Evolutionary conservation across 2,113 vertebrate genomes (phyloP).

Genomic region (Psephotus haematonotus): DNA sequence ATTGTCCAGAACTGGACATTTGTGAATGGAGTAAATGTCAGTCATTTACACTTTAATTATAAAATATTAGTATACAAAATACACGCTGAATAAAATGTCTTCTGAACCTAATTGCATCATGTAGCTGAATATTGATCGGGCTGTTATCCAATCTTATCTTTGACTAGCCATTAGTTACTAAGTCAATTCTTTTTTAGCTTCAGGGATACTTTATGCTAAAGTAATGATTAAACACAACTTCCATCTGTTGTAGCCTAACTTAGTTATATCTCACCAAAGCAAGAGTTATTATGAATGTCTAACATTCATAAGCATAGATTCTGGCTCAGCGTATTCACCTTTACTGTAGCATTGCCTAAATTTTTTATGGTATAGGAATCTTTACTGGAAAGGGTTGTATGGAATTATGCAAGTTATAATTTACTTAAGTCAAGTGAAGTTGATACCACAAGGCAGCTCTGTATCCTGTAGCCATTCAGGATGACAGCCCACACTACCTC

Average conservation of each 20-base stretch:
- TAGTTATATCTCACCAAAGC: background rate
- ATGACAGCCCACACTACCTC: background rate
- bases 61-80: background rate
- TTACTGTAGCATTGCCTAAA: background rate
- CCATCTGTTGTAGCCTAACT: background rate
- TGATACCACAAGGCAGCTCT: background rate
- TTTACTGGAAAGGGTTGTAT: background rate
- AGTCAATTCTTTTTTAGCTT: background rate
- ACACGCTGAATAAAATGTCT: background rate
- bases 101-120: background rate
- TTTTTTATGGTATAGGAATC: background rate
- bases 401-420: background rate
- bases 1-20: background rate
- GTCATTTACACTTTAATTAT: background rate
- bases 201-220: background rate
- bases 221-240: background rate
- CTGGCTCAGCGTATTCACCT: rapidly evolving
- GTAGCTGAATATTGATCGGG: background rate
- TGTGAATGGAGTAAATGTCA: background rate
- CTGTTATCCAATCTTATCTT: background rate
- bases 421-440: background rate
- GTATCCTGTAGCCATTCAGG: background rate
- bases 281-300: background rate
- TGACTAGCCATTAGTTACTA: background rate
- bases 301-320: background rate